These are phyloP conservation scores for Anomalospiza imberbis DNA, from an alignment of 2,797 vertebrate genomes.

Conservation along the genomic window DNA sequence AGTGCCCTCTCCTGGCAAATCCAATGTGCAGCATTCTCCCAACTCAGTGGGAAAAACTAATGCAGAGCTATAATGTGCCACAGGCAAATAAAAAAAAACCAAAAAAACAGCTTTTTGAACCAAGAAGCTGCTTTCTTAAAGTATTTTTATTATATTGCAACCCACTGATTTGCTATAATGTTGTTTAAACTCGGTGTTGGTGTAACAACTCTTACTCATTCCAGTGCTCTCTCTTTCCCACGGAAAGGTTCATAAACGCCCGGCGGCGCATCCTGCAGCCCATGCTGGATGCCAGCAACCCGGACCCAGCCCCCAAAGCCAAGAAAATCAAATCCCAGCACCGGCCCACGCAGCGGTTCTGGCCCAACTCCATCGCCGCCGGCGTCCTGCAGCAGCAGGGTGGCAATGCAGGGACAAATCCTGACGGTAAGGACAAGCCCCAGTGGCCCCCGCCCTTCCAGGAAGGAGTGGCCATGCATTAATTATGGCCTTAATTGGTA, in stretches of 20 bases:
- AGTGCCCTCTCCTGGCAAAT: constrained; percentile 79
- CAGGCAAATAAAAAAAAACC: neutral
- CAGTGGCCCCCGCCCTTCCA: neutral
- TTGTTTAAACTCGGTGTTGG: accelerated
- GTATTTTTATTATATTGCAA: neutral
- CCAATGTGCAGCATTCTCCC: neutral
- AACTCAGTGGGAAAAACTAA: neutral
- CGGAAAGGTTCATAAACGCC: constrained; percentile 93
- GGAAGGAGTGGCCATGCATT: neutral
- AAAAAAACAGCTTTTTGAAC: neutral
- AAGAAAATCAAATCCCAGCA: constrained; percentile 99
- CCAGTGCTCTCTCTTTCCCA: accelerated
- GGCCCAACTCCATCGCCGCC: constrained; percentile 97
- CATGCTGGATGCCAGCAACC: constrained; percentile 97
- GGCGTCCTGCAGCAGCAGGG: constrained; percentile 93
- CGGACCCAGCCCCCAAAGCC: constrained; percentile 94
- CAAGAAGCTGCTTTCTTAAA: neutral
- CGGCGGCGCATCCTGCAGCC: constrained; percentile 96
- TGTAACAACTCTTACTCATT: accelerated
- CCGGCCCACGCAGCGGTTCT: constrained; percentile 95
- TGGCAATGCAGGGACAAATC: constrained; percentile 82
- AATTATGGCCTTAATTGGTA: neutral
- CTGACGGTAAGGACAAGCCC: constrained; percentile 81
- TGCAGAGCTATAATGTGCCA: neutral
- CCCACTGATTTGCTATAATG: accelerated